Percentiles rank a stretch among this genome's conserved stretches.
phyloP scores from a whole-genome alignment of 2,888 invertebrate species.

The Synanthedon tipuliformis region DNA sequence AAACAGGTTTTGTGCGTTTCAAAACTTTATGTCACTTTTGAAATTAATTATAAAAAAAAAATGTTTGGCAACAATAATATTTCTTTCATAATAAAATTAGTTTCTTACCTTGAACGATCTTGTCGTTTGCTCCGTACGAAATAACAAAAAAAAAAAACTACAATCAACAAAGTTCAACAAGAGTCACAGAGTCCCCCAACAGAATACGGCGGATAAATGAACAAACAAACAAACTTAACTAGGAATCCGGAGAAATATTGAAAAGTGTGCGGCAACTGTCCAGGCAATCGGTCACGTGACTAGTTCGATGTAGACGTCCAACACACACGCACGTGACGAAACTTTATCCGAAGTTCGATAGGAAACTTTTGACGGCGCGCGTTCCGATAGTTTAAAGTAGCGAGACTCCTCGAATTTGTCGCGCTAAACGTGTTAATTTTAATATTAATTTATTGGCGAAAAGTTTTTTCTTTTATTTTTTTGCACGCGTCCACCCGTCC shows the following conservation, averaged over 20 bases:
- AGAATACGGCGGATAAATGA: slow-evolving; percentile 26
- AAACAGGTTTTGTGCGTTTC: not conserved
- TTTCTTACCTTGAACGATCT: slow-evolving; percentile 37
- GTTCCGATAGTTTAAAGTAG: slow-evolving; percentile 30
- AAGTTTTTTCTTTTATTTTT: slow-evolving; percentile 32
- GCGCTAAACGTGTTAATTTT: slow-evolving; percentile 19
- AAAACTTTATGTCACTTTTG: too few relatives aligned
- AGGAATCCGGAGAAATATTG: slow-evolving; percentile 29
- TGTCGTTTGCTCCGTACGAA: slow-evolving; percentile 12
- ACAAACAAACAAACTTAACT: slow-evolving; percentile 36
- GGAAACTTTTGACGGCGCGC: slow-evolving; percentile 48
- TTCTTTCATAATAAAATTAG: not conserved
- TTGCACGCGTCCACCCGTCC: slow-evolving; percentile 62
- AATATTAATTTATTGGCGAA: slow-evolving; percentile 26
- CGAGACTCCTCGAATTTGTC: slow-evolving; percentile 1
- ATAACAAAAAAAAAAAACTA: slow-evolving; percentile 36
- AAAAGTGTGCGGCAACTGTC: slow-evolving; percentile 23
- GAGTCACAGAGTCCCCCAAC: slow-evolving; percentile 52
- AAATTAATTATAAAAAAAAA: too few relatives aligned
- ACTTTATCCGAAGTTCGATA: slow-evolving; percentile 42
- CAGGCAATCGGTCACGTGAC: slow-evolving; percentile 37
- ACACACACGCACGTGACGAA: slow-evolving; percentile 56
- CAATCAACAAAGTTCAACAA: slow-evolving; percentile 55
- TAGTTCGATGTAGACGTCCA: slow-evolving; percentile 18
- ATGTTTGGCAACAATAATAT: not conserved